Percentiles rank a stretch among this genome's conserved stretches.
These are phyloP conservation scores for Philopotamus ludificatus DNA, from an alignment of 1,140 invertebrate species.

Conservation along the genomic window DNA sequence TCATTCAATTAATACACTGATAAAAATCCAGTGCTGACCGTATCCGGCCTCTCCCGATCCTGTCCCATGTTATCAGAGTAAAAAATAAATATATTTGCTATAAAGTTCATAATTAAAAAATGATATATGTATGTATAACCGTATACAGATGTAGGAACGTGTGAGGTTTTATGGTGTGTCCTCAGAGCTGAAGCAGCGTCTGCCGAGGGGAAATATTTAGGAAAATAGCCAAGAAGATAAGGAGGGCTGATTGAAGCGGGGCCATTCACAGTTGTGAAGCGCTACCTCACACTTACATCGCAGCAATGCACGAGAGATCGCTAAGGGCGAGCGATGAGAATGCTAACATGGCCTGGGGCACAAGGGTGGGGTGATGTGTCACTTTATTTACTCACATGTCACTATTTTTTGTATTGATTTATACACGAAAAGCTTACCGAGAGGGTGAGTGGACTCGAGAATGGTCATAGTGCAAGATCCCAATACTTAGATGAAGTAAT, in stretches of 20 bases:
- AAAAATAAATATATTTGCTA: no score
- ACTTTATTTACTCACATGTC: conserved; percentile 41
- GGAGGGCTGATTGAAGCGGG: conserved; percentile 29
- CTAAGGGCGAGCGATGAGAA: conserved; percentile 11
- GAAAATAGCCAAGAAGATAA: conserved; percentile 36
- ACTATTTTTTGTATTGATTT: conserved; percentile 41
- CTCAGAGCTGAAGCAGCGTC: conserved; percentile 10
- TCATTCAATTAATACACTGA: conserved; percentile 22
- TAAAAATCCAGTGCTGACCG: conserved; percentile 1
- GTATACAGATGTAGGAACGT: background rate
- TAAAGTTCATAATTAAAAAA: background rate
- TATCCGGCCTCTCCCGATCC: background rate
- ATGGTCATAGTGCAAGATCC: conserved; percentile 5
- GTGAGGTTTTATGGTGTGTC: conserved; percentile 11
- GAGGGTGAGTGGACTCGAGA: background rate
- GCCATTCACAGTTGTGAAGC: background rate
- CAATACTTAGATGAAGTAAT: background rate
- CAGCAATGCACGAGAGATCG: no score
- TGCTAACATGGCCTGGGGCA: background rate
- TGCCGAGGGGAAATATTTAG: conserved; percentile 34
- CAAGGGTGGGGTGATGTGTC: conserved; percentile 24
- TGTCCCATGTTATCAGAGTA: background rate
- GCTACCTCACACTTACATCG: no score
- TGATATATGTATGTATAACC: background rate
- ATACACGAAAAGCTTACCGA: conserved; percentile 27